Percentiles rank a stretch among this genome's conserved stretches.
These are phyloP conservation scores for Bactericera cockerelli DNA, from an alignment of 1,140 invertebrate genomes.

Conservation along the genomic window DNA sequence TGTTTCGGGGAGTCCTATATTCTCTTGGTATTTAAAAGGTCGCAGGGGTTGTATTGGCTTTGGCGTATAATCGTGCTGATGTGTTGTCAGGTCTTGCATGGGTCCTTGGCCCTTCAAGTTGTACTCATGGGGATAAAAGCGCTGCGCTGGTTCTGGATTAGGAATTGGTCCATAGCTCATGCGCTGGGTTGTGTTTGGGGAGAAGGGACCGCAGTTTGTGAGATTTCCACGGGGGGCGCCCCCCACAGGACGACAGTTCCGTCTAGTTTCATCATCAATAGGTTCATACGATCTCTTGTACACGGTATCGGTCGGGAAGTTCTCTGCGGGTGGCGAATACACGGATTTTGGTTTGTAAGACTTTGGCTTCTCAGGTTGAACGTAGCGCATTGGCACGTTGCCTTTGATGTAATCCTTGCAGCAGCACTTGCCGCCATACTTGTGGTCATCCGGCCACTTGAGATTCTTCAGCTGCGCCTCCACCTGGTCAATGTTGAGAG, in stretches of 20 bases:
- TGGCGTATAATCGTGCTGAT: slow-evolving; percentile 20
- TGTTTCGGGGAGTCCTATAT: slow-evolving; percentile 17
- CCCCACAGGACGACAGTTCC: neutral
- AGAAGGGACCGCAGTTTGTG: neutral
- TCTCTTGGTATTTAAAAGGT: slow-evolving; percentile 15
- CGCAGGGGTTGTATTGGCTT: slow-evolving; percentile 16
- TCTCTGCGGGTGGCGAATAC: neutral
- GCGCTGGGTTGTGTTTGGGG: neutral
- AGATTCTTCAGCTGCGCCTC: neutral
- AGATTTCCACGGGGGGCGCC: neutral
- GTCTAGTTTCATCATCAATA: neutral
- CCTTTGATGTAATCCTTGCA: slow-evolving; percentile 1
- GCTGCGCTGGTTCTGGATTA: slow-evolving; percentile 10
- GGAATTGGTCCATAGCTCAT: slow-evolving; percentile 22
- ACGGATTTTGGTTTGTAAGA: neutral
- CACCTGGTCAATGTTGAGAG: neutral
- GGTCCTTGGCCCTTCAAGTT: slow-evolving; percentile 19
- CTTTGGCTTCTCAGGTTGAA: neutral
- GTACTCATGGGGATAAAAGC: slow-evolving; percentile 18
- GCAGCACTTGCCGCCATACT: neutral
- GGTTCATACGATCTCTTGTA: slow-evolving; percentile 1
- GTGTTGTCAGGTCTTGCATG: slow-evolving; percentile 18
- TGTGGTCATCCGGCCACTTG: neutral
- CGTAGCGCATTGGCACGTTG: neutral
- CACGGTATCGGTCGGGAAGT: neutral